A percentile compares a stretch with the other conserved stretches of the same genome.
These are phyloP conservation scores for Epizoanthus scotinus DNA, from an alignment of 92 coral and sea anemone genomes.

Conservation along the genomic window DNA sequence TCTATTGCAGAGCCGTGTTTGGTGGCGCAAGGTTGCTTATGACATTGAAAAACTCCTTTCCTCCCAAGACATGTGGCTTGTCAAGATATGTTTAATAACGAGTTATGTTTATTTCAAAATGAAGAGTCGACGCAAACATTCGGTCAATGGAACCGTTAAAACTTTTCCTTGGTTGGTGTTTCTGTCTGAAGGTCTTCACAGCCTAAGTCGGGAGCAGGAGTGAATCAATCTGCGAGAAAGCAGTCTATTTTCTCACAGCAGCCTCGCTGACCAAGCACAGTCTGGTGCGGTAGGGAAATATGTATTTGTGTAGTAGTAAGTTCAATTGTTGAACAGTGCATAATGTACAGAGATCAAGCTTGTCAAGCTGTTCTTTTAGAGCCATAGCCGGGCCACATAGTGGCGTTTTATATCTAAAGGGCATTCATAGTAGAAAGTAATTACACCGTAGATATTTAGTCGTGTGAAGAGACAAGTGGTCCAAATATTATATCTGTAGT, in stretches of 20 bases:
- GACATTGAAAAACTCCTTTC: no score
- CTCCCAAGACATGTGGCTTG: no score
- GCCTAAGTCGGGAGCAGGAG: no score
- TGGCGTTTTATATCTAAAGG: conserved; percentile 22
- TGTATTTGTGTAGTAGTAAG: background rate
- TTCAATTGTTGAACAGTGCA: background rate
- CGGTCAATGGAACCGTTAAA: no score
- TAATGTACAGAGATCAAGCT: conserved; percentile 18
- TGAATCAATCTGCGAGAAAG: no score
- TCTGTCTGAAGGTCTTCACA: no score
- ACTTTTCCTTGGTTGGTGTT: no score
- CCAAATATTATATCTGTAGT: conserved; percentile 18
- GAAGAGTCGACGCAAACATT: no score
- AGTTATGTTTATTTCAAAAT: no score
- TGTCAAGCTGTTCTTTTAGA: conserved; percentile 12
- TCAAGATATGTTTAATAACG: no score
- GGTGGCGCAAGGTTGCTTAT: background rate
- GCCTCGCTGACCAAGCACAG: background rate
- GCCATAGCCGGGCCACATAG: conserved; percentile 18
- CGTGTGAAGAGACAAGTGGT: conserved; percentile 17
- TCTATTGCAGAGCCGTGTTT: background rate
- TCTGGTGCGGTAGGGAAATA: conserved; percentile 4
- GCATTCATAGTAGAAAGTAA: conserved; percentile 13
- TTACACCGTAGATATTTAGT: conserved; percentile 16
- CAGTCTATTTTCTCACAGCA: background rate